These are phyloP conservation scores for Calameuta pallipes DNA, from an alignment of 2,888 invertebrate genomes.

Conservation along the genomic window DNA sequence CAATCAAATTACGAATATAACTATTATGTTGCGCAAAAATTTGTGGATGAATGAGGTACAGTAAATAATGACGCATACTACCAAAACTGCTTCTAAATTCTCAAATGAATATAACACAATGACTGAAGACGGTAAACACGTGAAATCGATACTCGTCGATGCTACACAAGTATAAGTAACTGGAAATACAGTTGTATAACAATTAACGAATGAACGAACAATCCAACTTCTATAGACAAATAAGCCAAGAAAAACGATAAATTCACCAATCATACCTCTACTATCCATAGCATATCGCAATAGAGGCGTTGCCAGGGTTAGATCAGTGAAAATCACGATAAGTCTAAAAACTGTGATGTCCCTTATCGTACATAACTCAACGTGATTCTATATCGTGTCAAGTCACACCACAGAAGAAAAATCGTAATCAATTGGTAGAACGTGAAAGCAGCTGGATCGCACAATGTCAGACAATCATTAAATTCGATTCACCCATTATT, in stretches of 20 bases:
- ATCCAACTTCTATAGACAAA: not conserved
- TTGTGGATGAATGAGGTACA: not conserved
- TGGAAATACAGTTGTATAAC: not conserved
- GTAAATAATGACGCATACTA: not conserved
- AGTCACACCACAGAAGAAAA: not conserved
- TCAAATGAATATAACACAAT: not conserved
- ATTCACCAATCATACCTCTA: not conserved
- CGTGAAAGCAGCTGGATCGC: not conserved
- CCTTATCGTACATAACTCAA: not conserved
- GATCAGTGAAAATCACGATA: not conserved
- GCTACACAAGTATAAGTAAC: not conserved
- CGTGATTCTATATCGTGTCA: not conserved
- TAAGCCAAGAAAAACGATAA: not conserved
- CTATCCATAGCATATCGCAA: not conserved
- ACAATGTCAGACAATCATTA: not conserved
- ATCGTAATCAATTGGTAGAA: not conserved
- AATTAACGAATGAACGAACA: not conserved
- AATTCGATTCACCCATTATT: not conserved
- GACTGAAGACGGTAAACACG: not conserved
- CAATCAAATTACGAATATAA: not conserved
- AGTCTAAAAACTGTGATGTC: not conserved
- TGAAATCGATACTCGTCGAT: not conserved
- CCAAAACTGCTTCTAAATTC: not conserved
- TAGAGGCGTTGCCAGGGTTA: not conserved
- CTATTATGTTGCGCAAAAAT: not conserved